A percentile compares a stretch with the other conserved stretches of the same genome.
phyloP scores from a whole-genome alignment of 2,888 invertebrate genomes.

The Macrosiphum euphorbiae region DNA sequence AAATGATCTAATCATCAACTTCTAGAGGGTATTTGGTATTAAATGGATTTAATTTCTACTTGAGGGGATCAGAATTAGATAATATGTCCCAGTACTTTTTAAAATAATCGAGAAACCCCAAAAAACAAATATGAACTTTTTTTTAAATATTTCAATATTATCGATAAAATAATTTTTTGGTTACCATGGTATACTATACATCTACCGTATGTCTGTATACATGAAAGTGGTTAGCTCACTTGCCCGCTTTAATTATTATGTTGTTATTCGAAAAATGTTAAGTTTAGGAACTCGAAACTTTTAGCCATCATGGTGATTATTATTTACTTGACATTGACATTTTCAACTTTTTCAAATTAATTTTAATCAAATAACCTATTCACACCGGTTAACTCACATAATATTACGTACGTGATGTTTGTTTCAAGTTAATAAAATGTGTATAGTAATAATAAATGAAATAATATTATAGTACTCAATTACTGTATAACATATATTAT shows the following conservation, averaged over 20 bases:
- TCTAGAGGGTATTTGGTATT: background rate
- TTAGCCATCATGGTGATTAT: background rate
- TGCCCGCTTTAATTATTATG: background rate
- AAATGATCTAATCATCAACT: background rate
- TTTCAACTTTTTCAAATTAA: background rate
- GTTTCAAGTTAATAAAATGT: background rate
- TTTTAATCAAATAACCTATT: background rate
- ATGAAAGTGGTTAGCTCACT: background rate
- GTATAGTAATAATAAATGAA: background rate
- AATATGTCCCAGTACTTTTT: background rate
- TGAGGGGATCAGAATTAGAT: background rate
- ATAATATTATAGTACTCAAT: background rate
- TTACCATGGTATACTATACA: background rate
- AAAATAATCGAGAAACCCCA: background rate
- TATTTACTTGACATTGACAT: background rate
- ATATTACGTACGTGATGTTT: background rate
- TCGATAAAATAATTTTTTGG: background rate
- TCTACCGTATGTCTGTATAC: background rate
- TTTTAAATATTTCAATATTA: background rate
- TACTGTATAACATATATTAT: background rate
- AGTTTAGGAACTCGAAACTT: background rate
- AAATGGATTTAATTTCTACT: background rate
- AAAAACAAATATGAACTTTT: background rate
- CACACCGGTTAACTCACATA: background rate
- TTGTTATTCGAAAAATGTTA: background rate